Evolutionary conservation across 2,888 invertebrate species (phyloP).

Genomic region (Leptura quadrifasciata): DNA sequence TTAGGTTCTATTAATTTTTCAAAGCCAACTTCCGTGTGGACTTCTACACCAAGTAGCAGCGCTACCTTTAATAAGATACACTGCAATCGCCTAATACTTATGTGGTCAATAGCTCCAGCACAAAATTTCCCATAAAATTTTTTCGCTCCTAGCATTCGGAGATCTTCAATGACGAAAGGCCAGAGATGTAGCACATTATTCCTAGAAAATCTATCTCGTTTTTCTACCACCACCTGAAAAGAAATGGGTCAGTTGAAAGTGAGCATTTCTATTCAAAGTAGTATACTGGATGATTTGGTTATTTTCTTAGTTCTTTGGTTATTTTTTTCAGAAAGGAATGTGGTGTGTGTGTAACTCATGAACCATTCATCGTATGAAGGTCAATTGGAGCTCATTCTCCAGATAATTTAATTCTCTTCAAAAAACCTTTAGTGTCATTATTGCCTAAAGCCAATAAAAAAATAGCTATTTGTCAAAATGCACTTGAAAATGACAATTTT

Average conservation of each 20-base stretch:
- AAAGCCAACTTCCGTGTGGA: slow-evolving; percentile 95
- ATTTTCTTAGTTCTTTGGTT: no score
- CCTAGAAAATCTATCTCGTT: slow-evolving; percentile 93
- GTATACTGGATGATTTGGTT: no score
- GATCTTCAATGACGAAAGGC: slow-evolving; percentile 98
- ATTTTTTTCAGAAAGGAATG: no score
- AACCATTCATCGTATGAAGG: no score
- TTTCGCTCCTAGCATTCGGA: slow-evolving; percentile 95
- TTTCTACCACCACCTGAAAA: slow-evolving; percentile 88
- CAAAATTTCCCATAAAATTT: slow-evolving; percentile 99
- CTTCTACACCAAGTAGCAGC: slow-evolving; percentile 94
- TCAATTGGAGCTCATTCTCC: no score
- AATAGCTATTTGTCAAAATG: no score
- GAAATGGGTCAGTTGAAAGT: neutral
- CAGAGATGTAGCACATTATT: slow-evolving; percentile 99
- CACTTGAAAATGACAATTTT: no score
- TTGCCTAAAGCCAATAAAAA: no score
- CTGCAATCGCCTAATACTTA: slow-evolving; percentile 97
- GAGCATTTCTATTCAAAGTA: no score
- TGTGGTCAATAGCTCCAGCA: slow-evolving; percentile 98
- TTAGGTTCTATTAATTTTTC: slow-evolving; percentile 89
- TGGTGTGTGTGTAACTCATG: no score
- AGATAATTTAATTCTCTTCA: no score
- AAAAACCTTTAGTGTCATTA: no score
- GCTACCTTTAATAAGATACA: slow-evolving; percentile 97